These are phyloP conservation scores for Idaea dimidiata DNA, from an alignment of 2,888 invertebrate genomes.

Conservation along the genomic window DNA sequence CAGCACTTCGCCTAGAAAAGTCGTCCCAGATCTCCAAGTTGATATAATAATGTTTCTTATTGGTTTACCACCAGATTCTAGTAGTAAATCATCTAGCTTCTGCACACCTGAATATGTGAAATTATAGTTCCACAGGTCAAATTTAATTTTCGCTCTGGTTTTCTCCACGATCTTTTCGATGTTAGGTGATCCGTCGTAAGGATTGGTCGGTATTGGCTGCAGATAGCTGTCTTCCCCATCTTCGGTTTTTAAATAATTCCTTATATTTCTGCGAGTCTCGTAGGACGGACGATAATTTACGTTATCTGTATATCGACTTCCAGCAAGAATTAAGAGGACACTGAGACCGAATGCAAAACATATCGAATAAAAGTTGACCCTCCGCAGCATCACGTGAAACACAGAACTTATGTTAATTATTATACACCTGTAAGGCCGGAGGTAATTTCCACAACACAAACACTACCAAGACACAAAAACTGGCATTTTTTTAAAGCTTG, in stretches of 20 bases:
- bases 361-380: constrained; percentile 76
- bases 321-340: constrained; percentile 76
- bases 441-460: constrained; percentile 48
- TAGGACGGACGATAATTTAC: constrained; percentile 69
- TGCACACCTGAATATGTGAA: constrained; percentile 62
- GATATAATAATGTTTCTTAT: constrained; percentile 89
- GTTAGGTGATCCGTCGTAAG: constrained; percentile 59
- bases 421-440: constrained; percentile 40
- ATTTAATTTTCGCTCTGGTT: constrained; percentile 58
- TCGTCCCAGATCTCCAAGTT: constrained; percentile 95
- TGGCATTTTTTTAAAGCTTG: constrained; percentile 61
- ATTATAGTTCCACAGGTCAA: constrained; percentile 64
- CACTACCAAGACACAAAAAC: constrained; percentile 58
- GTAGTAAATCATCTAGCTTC: constrained; percentile 84
- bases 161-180: constrained; percentile 64
- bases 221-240: constrained; percentile 55
- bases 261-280: constrained; percentile 66
- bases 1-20: constrained; percentile 92
- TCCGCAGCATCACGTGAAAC: constrained; percentile 73
- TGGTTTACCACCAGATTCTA: constrained; percentile 86
- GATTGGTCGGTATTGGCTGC: constrained; percentile 60
- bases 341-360: constrained; percentile 77
- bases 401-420: constrained; percentile 42
- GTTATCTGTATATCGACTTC: constrained; percentile 79
- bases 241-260: constrained; percentile 83